phyloP scores from a whole-genome alignment of 92 coral and sea anemone species.

The Bergia puertoricense region DNA sequence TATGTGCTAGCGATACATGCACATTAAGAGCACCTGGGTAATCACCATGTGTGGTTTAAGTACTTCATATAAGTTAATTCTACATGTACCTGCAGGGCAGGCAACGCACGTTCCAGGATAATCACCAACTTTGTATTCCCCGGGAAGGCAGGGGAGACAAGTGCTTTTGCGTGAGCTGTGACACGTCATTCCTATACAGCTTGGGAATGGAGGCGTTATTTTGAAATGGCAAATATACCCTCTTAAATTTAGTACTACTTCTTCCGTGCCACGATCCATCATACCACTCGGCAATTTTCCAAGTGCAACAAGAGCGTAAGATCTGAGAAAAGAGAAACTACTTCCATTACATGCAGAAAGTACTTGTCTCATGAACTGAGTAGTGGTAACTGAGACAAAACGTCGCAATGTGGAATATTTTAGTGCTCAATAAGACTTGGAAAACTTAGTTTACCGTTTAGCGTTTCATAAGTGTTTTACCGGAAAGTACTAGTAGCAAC shows the following conservation, averaged over 20 bases:
- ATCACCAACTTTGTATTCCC: background rate
- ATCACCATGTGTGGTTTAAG: too few species aligned
- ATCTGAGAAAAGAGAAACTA: background rate
- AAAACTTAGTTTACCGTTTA: too few species aligned
- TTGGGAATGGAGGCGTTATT: background rate
- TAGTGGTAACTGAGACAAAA: too few species aligned
- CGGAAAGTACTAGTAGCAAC: too few species aligned
- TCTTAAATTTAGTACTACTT: background rate
- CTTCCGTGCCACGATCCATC: background rate
- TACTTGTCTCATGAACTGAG: too few species aligned
- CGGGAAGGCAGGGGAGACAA: background rate
- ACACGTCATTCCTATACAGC: background rate
- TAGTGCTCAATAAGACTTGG: too few species aligned
- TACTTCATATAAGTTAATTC: too few species aligned
- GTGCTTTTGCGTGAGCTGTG: background rate
- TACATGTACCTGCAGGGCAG: background rate
- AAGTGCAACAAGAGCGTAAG: background rate
- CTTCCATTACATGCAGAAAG: too few species aligned
- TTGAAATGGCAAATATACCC: background rate
- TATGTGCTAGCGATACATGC: too few species aligned
- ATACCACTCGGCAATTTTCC: background rate
- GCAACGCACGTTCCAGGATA: background rate
- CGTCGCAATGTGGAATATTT: too few species aligned
- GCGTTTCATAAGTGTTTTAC: too few species aligned
- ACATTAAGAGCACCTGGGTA: too few species aligned